A percentile compares a stretch with the other conserved stretches of the same genome.
These are phyloP conservation scores for Rousettus madagascariensis DNA, from an alignment of 2,797 vertebrate genomes.

Conservation along the genomic window DNA sequence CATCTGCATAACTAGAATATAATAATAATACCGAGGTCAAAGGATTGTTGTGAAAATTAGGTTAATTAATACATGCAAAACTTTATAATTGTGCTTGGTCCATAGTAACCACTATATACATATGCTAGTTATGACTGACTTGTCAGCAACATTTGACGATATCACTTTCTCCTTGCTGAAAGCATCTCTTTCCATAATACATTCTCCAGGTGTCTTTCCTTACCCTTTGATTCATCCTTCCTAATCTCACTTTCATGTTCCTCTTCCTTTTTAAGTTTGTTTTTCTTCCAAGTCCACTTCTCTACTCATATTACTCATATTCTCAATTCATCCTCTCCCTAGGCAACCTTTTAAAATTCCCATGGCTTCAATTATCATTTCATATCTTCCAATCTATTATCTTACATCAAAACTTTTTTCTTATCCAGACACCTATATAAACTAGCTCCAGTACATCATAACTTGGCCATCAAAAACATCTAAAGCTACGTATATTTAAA, in stretches of 20 bases:
- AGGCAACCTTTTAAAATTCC: background rate
- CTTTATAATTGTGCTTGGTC: background rate
- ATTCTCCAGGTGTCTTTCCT: background rate
- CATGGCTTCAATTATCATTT: background rate
- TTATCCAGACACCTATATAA: background rate
- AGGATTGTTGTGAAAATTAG: conserved; percentile 9
- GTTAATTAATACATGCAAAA: background rate
- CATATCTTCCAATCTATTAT: background rate
- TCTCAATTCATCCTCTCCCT: background rate
- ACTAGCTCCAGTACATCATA: background rate
- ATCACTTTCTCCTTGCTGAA: background rate
- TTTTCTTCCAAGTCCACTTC: background rate
- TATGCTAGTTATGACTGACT: background rate
- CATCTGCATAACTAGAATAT: background rate
- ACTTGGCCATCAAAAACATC: background rate
- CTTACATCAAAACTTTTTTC: background rate
- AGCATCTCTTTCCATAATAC: background rate
- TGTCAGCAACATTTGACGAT: background rate
- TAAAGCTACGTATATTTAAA: background rate
- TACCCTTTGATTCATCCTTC: background rate
- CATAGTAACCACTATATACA: background rate
- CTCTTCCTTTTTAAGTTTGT: background rate
- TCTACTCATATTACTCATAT: background rate
- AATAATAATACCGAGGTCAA: background rate
- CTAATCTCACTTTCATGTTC: background rate